Percentiles rank a stretch among this genome's conserved stretches.
Evolutionary conservation across 2,888 invertebrate species (phyloP).

Genomic region (Brachylomia viminalis): DNA sequence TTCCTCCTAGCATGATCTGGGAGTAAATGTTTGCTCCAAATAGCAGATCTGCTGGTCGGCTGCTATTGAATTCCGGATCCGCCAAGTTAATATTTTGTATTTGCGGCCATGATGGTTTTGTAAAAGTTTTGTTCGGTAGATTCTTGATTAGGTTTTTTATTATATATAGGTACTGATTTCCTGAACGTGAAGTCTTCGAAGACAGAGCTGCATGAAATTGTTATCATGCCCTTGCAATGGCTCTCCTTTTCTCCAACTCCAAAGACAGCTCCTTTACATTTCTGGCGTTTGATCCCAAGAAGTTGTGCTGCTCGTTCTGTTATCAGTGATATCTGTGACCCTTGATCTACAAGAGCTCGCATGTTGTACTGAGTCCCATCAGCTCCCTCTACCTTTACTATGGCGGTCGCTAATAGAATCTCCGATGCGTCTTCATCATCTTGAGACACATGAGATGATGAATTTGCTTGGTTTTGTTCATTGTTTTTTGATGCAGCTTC

Average conservation of each 20-base stretch:
- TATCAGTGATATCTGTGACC: constrained; percentile 21
- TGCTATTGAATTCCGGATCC: constrained; percentile 2
- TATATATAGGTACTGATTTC: not conserved
- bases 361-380: constrained; percentile 7
- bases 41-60: not conserved
- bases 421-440: not conserved
- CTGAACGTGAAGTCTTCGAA: not conserved
- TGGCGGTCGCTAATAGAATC: not conserved
- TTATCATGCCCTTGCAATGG: constrained; percentile 4
- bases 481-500: no score
- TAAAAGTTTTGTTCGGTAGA: constrained; percentile 1
- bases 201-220: not conserved
- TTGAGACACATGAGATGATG: not conserved
- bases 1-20: constrained; percentile 14
- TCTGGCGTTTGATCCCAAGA: not conserved
- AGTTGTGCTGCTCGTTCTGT: constrained; percentile 21
- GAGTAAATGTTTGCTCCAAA: no score
- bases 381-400: not conserved
- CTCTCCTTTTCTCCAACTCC: constrained; percentile 17
- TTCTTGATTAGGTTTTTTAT: constrained; percentile 18
- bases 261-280: constrained; percentile 11
- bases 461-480: not conserved
- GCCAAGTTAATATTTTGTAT: constrained; percentile 14
- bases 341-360: constrained; percentile 24
- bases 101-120: constrained; percentile 12